phyloP scores from a whole-genome alignment of 2,797 vertebrate species.

The Xyrichtys novacula region DNA sequence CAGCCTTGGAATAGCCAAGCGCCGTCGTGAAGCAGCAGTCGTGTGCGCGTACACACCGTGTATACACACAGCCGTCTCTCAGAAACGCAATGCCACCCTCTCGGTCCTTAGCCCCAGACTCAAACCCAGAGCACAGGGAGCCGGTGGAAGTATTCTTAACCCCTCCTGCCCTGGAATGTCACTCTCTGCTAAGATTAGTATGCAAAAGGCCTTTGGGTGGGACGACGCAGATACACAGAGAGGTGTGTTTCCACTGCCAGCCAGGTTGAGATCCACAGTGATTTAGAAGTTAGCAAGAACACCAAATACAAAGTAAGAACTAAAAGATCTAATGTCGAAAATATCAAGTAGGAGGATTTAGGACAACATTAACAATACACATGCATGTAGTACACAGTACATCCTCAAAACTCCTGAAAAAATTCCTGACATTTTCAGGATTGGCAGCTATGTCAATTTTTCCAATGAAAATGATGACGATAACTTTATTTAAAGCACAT shows the following conservation, averaged over 20 bases:
- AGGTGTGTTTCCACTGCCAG: conserved; percentile 28
- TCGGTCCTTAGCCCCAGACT: conserved; percentile 22
- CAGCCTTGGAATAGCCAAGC: conserved; percentile 78
- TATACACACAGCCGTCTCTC: conserved; percentile 58
- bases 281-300: no score
- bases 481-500: no score
- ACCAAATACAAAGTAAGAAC: no score
- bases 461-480: no score
- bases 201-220: conserved; percentile 53
- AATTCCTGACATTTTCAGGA: no score
- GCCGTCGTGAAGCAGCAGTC: conserved; percentile 71
- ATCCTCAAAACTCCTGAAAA: no score
- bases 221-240: conserved; percentile 23
- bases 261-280: neutral
- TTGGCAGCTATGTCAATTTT: no score
- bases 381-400: no score
- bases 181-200: conserved; percentile 71
- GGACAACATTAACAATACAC: no score
- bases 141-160: conserved; percentile 82
- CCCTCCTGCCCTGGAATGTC: conserved; percentile 80
- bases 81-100: conserved; percentile 32
- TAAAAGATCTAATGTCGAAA: no score
- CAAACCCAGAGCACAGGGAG: conserved; percentile 44
- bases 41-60: conserved; percentile 34
- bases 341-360: no score